Conservation (phyloP, 64 coral and sea anemone species). For the Pocillopora damicornis region DNA sequence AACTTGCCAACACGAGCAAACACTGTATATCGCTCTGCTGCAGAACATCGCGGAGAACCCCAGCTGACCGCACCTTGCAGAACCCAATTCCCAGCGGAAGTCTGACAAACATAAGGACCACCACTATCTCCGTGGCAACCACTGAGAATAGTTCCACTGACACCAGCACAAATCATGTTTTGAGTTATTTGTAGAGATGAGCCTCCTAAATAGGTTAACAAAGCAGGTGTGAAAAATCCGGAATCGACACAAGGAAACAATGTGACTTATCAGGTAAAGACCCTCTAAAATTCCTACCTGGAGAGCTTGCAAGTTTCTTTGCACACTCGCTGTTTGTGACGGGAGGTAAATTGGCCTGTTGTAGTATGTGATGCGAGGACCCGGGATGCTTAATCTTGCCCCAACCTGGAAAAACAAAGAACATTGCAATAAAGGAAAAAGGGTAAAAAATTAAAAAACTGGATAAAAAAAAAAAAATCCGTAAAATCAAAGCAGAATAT, state of each 20-base stretch:
- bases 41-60: conserved; percentile 41
- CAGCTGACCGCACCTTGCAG: conserved; percentile 69
- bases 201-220: neutral
- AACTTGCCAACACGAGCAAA: conserved; percentile 72
- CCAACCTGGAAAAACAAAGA: conserved; percentile 30
- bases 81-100: conserved; percentile 42
- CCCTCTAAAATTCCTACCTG: neutral
- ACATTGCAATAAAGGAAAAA: neutral
- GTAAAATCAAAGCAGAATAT: too few species aligned
- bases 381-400: conserved; percentile 65
- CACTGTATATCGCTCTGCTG: conserved; percentile 49
- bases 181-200: conserved; percentile 26
- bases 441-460: too few species aligned
- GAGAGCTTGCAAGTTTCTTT: conserved; percentile 31
- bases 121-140: conserved; percentile 91
- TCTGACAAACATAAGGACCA: conserved; percentile 68
- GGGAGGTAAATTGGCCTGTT: conserved; percentile 60
- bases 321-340: conserved; percentile 32
- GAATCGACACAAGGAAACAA: too few species aligned
- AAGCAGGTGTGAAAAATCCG: neutral
- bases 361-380: conserved; percentile 49
- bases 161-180: conserved; percentile 66
- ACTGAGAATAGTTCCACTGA: conserved; percentile 46
- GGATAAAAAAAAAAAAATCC: too few species aligned
- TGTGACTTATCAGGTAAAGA: too few species aligned